A percentile compares a stretch with the other conserved stretches of the same genome.
These are phyloP conservation scores for Melieria omissa DNA, from an alignment of 2,888 invertebrate genomes.

Conservation along the genomic window DNA sequence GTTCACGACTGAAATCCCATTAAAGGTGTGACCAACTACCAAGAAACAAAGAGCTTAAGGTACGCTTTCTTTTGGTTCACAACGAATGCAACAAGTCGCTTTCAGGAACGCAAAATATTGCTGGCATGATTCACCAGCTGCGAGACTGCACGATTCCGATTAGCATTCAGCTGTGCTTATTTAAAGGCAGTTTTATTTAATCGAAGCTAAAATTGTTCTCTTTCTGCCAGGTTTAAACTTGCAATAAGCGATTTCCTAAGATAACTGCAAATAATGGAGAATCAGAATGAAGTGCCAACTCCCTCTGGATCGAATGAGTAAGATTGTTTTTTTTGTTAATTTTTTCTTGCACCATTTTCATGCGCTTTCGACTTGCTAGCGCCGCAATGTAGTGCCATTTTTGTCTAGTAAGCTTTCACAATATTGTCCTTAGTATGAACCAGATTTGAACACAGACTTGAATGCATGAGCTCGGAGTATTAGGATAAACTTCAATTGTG, in stretches of 20 bases:
- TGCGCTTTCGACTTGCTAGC: neutral
- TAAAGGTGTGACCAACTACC: too few species aligned
- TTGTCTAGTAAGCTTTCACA: conserved; percentile 1
- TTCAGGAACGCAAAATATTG: too few species aligned
- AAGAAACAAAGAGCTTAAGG: too few species aligned
- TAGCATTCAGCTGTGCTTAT: too few species aligned
- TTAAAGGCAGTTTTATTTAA: neutral
- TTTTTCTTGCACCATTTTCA: neutral
- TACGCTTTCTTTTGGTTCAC: too few species aligned
- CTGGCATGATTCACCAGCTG: too few species aligned
- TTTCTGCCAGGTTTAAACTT: conserved; percentile 5
- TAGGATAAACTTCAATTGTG: too few species aligned
- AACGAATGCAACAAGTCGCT: too few species aligned
- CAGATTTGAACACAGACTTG: too few species aligned
- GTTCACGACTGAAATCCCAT: too few species aligned
- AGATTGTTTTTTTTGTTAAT: conserved; percentile 32
- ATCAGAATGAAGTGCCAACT: conserved; percentile 44
- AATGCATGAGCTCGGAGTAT: too few species aligned
- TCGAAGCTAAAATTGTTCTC: neutral
- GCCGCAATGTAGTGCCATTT: neutral
- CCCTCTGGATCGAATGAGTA: conserved; percentile 52
- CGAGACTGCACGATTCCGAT: too few species aligned
- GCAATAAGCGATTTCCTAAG: neutral
- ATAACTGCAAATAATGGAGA: conserved; percentile 41
- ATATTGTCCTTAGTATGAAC: neutral